Evolutionary conservation across 2,888 invertebrate genomes (phyloP).

Genomic region (Ethmia dodecea): DNA sequence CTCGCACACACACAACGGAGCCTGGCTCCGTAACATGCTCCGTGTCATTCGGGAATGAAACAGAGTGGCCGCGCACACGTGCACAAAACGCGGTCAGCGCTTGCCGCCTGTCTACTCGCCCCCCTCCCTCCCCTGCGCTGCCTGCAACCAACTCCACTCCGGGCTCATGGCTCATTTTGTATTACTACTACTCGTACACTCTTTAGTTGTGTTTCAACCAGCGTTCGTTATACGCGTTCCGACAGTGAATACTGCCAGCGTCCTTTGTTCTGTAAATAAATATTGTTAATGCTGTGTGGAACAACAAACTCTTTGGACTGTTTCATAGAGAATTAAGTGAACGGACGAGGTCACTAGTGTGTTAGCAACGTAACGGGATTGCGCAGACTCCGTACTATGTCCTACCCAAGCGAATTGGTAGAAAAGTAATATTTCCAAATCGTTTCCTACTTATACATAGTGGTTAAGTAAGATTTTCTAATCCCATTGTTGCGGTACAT

Average conservation of each 20-base stretch:
- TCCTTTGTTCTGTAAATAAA: constrained; percentile 47
- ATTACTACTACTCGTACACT: constrained; percentile 37
- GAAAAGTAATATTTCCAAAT: constrained; percentile 37
- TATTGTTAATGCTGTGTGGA: constrained; percentile 27
- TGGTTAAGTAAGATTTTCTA: constrained; percentile 10
- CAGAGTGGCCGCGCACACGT: constrained; percentile 43
- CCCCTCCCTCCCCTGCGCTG: constrained; percentile 15
- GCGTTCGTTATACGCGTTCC: constrained; percentile 41
- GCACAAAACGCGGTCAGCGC: constrained; percentile 41
- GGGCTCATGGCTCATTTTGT: constrained; percentile 47
- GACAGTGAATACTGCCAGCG: constrained; percentile 23
- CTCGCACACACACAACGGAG: constrained; percentile 34
- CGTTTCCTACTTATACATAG: constrained; percentile 1
- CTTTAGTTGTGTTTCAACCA: constrained; percentile 52
- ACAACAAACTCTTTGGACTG: constrained; percentile 19
- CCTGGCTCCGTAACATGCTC: constrained; percentile 16
- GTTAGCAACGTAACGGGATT: constrained; percentile 32
- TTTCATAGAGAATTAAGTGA: constrained; percentile 29
- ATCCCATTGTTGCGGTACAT: constrained; percentile 24
- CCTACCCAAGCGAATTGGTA: constrained; percentile 23
- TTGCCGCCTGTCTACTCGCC: constrained; percentile 29
- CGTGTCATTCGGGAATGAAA: constrained; percentile 32
- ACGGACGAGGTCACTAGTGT: constrained; percentile 48
- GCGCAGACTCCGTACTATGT: constrained; percentile 48
- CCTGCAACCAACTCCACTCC: constrained; percentile 21